Percentiles rank a stretch among this genome's conserved stretches.
These are phyloP conservation scores for Drosophila villosipedis DNA, from an alignment of 2,888 invertebrate species.

Conservation along the genomic window DNA sequence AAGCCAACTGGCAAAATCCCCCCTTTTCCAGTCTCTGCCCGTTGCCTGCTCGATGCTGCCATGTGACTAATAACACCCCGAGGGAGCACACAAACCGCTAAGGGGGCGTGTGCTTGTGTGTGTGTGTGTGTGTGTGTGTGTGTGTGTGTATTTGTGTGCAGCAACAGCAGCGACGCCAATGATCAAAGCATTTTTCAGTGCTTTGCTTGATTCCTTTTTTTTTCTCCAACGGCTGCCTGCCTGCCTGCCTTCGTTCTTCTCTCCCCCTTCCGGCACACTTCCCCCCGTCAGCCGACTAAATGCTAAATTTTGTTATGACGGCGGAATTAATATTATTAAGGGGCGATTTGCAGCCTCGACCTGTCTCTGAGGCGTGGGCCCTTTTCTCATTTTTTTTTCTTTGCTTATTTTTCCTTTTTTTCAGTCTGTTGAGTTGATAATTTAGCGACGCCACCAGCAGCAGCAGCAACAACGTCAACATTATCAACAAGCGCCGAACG, in stretches of 20 bases:
- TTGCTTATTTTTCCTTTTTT: conserved; percentile 15
- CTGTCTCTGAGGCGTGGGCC: conserved; percentile 21
- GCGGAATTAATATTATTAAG: conserved; percentile 80
- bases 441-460: conserved; percentile 67
- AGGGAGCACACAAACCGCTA: conserved; percentile 62
- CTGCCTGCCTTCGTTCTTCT: background rate
- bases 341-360: conserved; percentile 66
- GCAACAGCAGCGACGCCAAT: conserved; percentile 58
- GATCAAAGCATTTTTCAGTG: conserved; percentile 73
- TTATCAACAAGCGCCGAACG: conserved; percentile 59
- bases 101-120: conserved; percentile 6
- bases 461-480: conserved; percentile 44
- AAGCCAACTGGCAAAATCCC: conserved; percentile 51
- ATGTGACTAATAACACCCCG: conserved; percentile 83
- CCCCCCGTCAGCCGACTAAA: conserved; percentile 5
- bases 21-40: conserved; percentile 18
- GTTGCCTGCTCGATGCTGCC: conserved; percentile 37
- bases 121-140: background rate
- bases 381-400: conserved; percentile 15
- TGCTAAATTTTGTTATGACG: conserved; percentile 76
- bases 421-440: conserved; percentile 69
- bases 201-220: conserved; percentile 47
- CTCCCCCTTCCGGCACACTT: background rate
- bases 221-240: conserved; percentile 3
- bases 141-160: background rate